A percentile compares a stretch with the other conserved stretches of the same genome.
Evolutionary conservation across 2,113 vertebrate genomes (phyloP).

Genomic region (Smithornis capensis): DNA sequence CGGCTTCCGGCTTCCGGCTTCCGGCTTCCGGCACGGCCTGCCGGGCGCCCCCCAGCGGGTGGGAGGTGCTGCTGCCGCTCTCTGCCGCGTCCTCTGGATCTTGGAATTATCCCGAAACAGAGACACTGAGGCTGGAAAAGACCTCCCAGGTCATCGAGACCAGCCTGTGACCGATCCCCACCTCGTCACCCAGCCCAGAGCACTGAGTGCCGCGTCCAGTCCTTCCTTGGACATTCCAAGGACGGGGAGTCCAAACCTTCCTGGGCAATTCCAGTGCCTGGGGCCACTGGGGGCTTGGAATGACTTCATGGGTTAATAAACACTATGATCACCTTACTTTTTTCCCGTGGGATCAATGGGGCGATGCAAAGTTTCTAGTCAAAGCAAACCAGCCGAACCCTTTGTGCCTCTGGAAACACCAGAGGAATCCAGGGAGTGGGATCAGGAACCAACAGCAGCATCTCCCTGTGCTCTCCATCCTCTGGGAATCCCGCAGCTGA

Average conservation of each 20-base stretch:
- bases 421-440: rapidly evolving
- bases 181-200: not conserved
- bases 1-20: not conserved
- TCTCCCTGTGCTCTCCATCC: not conserved
- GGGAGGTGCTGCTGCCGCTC: not conserved
- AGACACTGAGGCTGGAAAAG: not conserved
- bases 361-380: not conserved
- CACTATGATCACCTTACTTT: too few species aligned
- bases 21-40: not conserved
- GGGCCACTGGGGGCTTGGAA: not conserved
- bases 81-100: rapidly evolving
- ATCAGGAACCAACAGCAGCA: not conserved
- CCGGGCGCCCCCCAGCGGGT: not conserved
- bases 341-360: not conserved
- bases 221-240: not conserved
- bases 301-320: rapidly evolving
- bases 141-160: too few species aligned
- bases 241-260: not conserved
- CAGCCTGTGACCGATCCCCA: not conserved
- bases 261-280: not conserved
- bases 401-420: not conserved
- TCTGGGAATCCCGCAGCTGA: rapidly evolving
- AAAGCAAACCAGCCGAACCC: not conserved
- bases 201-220: not conserved
- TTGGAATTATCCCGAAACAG: rapidly evolving